phyloP scores from a whole-genome alignment of 2,888 invertebrate species.

The Siphonodentalium dalli region DNA sequence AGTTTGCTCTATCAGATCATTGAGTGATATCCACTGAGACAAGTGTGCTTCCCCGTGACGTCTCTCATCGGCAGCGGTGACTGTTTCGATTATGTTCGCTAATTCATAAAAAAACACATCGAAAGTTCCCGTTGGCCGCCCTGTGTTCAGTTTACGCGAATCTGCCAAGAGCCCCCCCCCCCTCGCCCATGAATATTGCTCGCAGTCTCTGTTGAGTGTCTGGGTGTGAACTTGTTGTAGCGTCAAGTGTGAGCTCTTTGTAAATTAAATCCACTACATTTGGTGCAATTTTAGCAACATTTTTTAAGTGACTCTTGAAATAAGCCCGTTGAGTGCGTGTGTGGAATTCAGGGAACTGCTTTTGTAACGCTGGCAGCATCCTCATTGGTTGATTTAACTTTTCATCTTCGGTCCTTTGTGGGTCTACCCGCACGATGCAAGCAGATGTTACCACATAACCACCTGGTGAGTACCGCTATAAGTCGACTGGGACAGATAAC shows the following conservation, averaged over 20 bases:
- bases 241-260: slow-evolving; percentile 21
- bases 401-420: slow-evolving; percentile 9
- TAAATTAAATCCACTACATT: slow-evolving; percentile 23
- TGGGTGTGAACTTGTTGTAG: slow-evolving; percentile 15
- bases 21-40: slow-evolving; percentile 19
- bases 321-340: slow-evolving; percentile 17
- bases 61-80: slow-evolving; percentile 27
- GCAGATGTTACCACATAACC: slow-evolving; percentile 15
- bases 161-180: slow-evolving; percentile 19
- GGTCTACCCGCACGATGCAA: slow-evolving; percentile 7
- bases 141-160: slow-evolving; percentile 22
- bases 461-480: slow-evolving; percentile 22
- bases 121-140: slow-evolving; percentile 18
- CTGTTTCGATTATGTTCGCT: slow-evolving; percentile 3
- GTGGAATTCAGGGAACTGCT: slow-evolving; percentile 22
- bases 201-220: slow-evolving; percentile 20
- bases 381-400: slow-evolving; percentile 15
- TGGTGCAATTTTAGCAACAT: slow-evolving; percentile 16
- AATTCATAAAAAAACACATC: slow-evolving; percentile 22
- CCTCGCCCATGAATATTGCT: slow-evolving; percentile 21
- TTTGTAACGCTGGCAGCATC: slow-evolving; percentile 5
- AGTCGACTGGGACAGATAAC: slow-evolving; percentile 20
- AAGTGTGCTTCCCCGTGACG: slow-evolving; percentile 23
- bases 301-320: slow-evolving; percentile 14
- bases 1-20: slow-evolving; percentile 21